Conservation (phyloP, 53 echinoderm and acorn worm genomes). For the Zoroaster sp. region DNA sequence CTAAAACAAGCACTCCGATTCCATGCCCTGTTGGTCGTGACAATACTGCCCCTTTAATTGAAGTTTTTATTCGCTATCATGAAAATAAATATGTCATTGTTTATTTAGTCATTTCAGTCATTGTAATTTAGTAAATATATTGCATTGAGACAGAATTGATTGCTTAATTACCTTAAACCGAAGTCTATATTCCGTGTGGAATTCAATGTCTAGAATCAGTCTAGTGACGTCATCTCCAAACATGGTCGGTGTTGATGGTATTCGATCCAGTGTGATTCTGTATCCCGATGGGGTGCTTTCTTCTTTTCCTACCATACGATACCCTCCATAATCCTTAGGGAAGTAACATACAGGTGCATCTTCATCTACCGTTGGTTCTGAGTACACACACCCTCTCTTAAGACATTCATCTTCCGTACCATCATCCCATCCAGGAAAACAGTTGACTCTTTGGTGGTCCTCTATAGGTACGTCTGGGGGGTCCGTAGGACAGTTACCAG, state of each 20-base stretch:
- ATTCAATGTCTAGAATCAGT: constrained; percentile 67
- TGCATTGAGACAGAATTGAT: not conserved
- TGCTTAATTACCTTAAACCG: constrained; percentile 66
- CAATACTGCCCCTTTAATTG: too few species aligned
- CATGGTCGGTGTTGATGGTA: constrained; percentile 41
- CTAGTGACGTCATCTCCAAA: constrained; percentile 52
- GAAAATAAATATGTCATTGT: not conserved
- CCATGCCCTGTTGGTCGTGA: too few species aligned
- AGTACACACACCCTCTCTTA: constrained; percentile 69
- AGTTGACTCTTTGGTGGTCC: constrained; percentile 63
- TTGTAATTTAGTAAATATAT: not conserved
- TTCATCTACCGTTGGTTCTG: not conserved
- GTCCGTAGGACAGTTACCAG: not conserved
- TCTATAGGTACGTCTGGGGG: not conserved
- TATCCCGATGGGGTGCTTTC: constrained; percentile 52
- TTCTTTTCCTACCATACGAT: constrained; percentile 50
- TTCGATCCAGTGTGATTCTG: constrained; percentile 56
- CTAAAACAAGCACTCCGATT: too few species aligned
- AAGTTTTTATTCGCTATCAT: not conserved
- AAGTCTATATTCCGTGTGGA: constrained; percentile 64
- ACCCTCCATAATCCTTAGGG: constrained; percentile 67
- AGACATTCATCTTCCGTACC: constrained; percentile 49
- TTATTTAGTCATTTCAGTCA: not conserved
- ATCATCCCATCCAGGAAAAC: constrained; percentile 65
- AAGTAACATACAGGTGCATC: constrained; percentile 77